Evolutionary conservation across 2,797 vertebrate genomes (phyloP), one percentile per base, ranked within the genome.

Genomic region (Knipowitschia caucasica): DNA sequence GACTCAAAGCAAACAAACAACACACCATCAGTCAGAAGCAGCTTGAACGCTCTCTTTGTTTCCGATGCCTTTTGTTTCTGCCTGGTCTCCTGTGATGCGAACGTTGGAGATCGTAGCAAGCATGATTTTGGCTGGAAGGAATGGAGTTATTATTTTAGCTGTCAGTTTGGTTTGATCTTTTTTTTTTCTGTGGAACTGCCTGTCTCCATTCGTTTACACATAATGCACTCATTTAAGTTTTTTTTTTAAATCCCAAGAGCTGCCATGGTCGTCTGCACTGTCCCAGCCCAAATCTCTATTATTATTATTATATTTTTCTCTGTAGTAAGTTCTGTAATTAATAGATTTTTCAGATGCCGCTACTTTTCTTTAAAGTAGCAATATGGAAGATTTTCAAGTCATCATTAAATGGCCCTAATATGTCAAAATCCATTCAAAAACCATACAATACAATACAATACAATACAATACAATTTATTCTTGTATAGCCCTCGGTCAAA

Each of bases 81-180:
- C 17, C 4, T n/a, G 14, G 44, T 55, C 23, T 42, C 26, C 47
- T 1, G 5, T 63, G 53, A 64, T 51, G 31, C 35, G 25, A 18
- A 40, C 53, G 53, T 26, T 51, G 17, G 43, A 73, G 55, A 55
- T 18, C 44, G 18, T 18, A 38, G 17, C 17, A 38, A 59, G 49
- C 50, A 31, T 10, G 2, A 4, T 9, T 47, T 36, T 55, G 27
- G 40, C 43, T 52, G 8, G 46, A 4, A 7, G 39, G 57, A 49
- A 51, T 25, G 2, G 10, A 56, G 31, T 45, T 5, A 23, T 35
- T 59, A 8, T 35, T 64, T 52, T 39, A 55, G 50, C 62, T 61
- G 53, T 58, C 62, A 65, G 7, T 64, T 43, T 66, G 26, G 34
- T 27, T 53, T 55, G 11, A 34, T 53, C 30, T 50, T 54, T 64